Conservation (phyloP, 2,888 invertebrate species). For the Theretra japonica region DNA sequence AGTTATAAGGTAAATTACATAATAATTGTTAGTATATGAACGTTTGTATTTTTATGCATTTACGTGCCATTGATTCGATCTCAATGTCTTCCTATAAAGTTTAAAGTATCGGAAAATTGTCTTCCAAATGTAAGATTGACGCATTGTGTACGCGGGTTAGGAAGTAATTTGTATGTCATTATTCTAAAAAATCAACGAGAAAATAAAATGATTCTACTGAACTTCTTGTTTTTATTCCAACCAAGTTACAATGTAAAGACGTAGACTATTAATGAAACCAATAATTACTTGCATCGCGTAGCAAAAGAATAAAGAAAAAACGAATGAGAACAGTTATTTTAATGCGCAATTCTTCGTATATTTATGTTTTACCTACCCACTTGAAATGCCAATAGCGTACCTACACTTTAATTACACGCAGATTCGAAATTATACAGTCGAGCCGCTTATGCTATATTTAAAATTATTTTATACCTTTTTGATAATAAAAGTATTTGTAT, state of each 20-base stretch:
- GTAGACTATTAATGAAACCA: constrained; percentile 10
- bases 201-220: constrained; percentile 7
- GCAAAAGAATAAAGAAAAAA: constrained; percentile 11
- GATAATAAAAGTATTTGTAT: not conserved
- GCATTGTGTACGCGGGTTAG: constrained; percentile 17
- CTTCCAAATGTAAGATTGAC: constrained; percentile 44
- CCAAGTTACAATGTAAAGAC: constrained; percentile 18
- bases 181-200: constrained; percentile 1
- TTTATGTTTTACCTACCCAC: constrained; percentile 15
- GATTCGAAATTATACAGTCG: constrained; percentile 12
- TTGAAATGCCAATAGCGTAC: constrained; percentile 8
- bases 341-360: constrained; percentile 1
- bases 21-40: constrained; percentile 42
- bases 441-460: constrained; percentile 1
- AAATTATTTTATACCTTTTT: not conserved
- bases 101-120: constrained; percentile 46
- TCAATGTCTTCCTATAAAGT: constrained; percentile 72
- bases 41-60: constrained; percentile 34
- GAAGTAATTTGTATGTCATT: constrained; percentile 10
- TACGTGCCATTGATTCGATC: constrained; percentile 78
- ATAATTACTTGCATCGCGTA: constrained; percentile 15
- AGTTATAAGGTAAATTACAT: constrained; percentile 37
- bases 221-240: not conserved
- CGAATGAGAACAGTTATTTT: constrained; percentile 11
- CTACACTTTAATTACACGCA: constrained; percentile 17